phyloP scores from a whole-genome alignment of 2,797 vertebrate genomes.

The Catamblyrhynchus diadema region DNA sequence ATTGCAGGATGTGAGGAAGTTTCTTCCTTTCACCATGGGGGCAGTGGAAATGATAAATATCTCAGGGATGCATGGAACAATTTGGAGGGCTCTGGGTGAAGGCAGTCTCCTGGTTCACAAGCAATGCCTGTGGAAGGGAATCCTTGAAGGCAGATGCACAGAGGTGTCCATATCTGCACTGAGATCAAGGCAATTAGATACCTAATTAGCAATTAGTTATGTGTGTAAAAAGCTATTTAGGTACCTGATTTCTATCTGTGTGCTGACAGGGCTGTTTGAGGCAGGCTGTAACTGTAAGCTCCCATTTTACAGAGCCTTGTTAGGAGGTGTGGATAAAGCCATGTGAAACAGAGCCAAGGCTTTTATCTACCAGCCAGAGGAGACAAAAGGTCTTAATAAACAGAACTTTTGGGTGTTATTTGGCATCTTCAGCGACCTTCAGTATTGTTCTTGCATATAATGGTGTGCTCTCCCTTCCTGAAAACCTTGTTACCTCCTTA shows the following conservation, averaged over 20 bases:
- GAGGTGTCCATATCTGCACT: neutral
- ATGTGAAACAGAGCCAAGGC: neutral
- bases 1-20: neutral
- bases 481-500: neutral
- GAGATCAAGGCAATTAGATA: neutral
- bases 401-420: neutral
- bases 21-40: neutral
- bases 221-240: neutral
- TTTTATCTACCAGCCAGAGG: neutral
- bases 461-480: neutral
- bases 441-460: neutral
- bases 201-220: neutral
- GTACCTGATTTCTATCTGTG: neutral
- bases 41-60: neutral
- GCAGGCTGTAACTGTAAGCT: neutral
- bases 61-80: neutral
- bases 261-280: neutral
- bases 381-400: neutral
- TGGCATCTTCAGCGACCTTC: neutral
- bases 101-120: neutral
- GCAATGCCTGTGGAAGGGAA: fast-evolving
- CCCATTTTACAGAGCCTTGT: neutral
- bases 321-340: neutral
- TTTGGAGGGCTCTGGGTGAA: neutral
- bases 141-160: neutral